Evolutionary conservation across 2,113 vertebrate genomes (phyloP).

Genomic region (Ammodytes dubius): DNA sequence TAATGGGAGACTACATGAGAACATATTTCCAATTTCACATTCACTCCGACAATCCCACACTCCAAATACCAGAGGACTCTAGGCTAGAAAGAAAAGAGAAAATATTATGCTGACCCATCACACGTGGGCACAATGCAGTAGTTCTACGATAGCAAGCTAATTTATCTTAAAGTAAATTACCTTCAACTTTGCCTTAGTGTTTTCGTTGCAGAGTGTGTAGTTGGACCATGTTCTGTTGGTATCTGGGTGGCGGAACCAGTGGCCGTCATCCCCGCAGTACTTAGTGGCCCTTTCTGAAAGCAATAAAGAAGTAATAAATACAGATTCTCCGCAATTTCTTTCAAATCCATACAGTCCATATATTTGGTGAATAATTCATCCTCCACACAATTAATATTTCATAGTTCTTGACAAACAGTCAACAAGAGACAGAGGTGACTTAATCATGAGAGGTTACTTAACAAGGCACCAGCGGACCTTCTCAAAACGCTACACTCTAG

Average conservation of each 20-base stretch:
- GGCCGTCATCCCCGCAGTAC: constrained; percentile 92
- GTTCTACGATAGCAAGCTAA: constrained; percentile 15
- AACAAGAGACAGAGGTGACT: not conserved
- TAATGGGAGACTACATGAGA: not conserved
- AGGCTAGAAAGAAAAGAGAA: not conserved
- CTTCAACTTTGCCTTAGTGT: constrained; percentile 92
- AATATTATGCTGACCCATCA: constrained; percentile 33
- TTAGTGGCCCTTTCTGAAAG: constrained; percentile 92
- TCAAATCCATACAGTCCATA: not conserved
- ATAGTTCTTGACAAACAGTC: constrained; percentile 13
- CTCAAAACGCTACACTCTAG: not conserved
- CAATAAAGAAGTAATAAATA: constrained; percentile 18
- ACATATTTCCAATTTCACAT: constrained; percentile 24
- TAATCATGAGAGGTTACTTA: not conserved
- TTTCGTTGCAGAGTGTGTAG: constrained; percentile 94
- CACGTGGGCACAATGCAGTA: constrained; percentile 11
- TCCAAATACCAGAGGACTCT: not conserved
- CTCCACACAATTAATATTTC: constrained; percentile 22
- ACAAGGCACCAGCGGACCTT: not conserved
- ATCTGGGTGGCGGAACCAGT: constrained; percentile 96
- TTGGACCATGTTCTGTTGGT: constrained; percentile 97
- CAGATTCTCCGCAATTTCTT: not conserved
- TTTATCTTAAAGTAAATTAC: constrained; percentile 74
- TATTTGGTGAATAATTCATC: constrained; percentile 41
- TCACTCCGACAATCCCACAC: not conserved